Evolutionary conservation across 2,113 vertebrate genomes (phyloP).

Genomic region (Hipposideros armiger): DNA sequence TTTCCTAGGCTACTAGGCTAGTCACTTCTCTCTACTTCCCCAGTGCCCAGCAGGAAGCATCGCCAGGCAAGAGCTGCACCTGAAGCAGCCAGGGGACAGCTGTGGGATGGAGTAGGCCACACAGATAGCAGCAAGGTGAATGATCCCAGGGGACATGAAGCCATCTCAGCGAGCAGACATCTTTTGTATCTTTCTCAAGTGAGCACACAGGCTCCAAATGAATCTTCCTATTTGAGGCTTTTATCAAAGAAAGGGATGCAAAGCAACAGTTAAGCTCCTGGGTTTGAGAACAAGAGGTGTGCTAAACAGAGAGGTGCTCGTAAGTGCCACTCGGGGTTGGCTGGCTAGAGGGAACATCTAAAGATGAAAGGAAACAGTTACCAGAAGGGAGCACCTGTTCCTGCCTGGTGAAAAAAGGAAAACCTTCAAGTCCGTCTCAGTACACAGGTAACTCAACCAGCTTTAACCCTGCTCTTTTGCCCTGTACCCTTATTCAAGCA

Average conservation of each 20-base stretch:
- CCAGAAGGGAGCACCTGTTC: not conserved
- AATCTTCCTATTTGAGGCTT: not conserved
- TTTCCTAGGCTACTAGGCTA: not conserved
- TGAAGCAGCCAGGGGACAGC: not conserved
- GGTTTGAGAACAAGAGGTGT: not conserved
- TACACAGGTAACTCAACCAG: not conserved
- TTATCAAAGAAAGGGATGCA: constrained; percentile 6
- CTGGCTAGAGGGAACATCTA: not conserved
- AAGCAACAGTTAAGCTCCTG: not conserved
- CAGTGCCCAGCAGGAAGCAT: not conserved
- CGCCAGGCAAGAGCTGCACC: not conserved
- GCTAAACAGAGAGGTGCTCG: not conserved
- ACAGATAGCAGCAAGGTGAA: not conserved
- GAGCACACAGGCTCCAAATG: not conserved
- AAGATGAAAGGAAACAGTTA: not conserved
- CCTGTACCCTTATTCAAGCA: not conserved
- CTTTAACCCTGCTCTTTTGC: not conserved
- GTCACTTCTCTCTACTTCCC: not conserved
- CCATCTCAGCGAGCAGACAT: not conserved
- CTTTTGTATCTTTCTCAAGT: not conserved
- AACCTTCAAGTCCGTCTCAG: not conserved
- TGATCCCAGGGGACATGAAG: not conserved
- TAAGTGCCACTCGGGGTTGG: not conserved
- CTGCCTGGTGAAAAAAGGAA: not conserved
- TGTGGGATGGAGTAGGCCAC: not conserved